These are phyloP conservation scores for Lasioglossum baleicum DNA, from an alignment of 1,140 invertebrate species.

Conservation along the genomic window DNA sequence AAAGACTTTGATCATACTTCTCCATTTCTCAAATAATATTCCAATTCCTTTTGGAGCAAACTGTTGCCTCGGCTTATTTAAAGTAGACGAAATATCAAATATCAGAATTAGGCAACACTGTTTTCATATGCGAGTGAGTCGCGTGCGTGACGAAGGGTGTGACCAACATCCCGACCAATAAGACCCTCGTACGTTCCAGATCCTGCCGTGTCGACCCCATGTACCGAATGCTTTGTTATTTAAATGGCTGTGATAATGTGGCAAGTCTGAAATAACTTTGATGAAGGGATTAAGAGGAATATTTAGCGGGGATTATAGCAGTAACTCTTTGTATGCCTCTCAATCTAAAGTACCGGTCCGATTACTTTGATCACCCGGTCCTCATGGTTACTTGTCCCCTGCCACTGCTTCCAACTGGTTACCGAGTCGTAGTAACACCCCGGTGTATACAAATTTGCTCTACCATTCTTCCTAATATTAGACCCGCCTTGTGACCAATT, in stretches of 20 bases:
- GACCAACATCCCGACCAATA: slow-evolving; percentile 1
- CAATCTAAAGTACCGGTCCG: neutral
- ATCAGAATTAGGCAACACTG: neutral
- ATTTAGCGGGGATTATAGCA: neutral
- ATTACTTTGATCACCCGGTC: neutral
- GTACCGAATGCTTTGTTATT: neutral
- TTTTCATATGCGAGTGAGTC: neutral
- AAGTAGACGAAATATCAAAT: neutral
- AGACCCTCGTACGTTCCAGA: neutral
- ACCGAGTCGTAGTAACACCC: neutral
- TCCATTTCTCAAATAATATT: too few species aligned
- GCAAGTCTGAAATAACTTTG: neutral
- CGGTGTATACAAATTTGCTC: neutral
- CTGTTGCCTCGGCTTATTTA: too few species aligned
- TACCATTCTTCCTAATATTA: neutral
- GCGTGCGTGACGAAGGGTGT: neutral
- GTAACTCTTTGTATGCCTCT: neutral
- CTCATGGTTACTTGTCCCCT: neutral
- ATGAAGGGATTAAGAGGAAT: slow-evolving; percentile 3
- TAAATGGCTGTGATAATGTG: slow-evolving; percentile 1
- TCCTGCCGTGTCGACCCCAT: neutral
- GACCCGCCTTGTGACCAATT: neutral
- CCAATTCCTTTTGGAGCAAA: too few species aligned
- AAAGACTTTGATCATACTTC: too few species aligned
- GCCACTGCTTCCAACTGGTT: neutral